A percentile compares a stretch with the other conserved stretches of the same genome.
These are phyloP conservation scores for Siphamia tubifer DNA, from an alignment of 2,113 vertebrate species.

Conservation along the genomic window DNA sequence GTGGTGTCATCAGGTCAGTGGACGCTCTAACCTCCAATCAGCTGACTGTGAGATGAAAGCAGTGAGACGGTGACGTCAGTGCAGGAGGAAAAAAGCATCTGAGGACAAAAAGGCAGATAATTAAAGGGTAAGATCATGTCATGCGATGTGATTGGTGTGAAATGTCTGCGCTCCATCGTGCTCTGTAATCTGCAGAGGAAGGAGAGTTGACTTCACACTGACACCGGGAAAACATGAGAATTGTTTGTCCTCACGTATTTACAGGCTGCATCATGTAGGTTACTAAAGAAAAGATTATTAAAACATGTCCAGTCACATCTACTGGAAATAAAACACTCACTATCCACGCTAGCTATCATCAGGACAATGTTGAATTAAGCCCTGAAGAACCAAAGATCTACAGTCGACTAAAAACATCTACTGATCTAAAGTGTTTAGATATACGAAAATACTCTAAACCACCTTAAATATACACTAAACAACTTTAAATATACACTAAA, in stretches of 20 bases:
- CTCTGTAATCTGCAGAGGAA: constrained; percentile 70
- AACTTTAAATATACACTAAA: no score
- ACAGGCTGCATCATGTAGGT: background rate
- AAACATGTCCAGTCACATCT: background rate
- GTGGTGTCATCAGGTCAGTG: constrained; percentile 63
- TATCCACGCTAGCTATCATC: background rate
- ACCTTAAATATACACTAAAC: no score
- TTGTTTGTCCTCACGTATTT: background rate
- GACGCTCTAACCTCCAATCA: constrained; percentile 68
- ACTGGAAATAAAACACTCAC: constrained; percentile 15
- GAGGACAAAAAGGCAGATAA: constrained; percentile 61
- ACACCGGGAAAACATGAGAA: constrained; percentile 24
- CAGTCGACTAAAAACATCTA: no score
- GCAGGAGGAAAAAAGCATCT: constrained; percentile 25
- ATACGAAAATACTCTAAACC: no score
- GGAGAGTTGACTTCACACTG: constrained; percentile 25
- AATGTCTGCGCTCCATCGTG: constrained; percentile 61
- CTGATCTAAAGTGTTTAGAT: no score
- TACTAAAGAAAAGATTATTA: background rate
- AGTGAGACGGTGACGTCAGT: constrained; percentile 52
- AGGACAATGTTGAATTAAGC: background rate
- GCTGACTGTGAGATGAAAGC: constrained; percentile 74
- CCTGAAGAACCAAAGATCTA: no score
- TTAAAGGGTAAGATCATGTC: constrained; percentile 76
- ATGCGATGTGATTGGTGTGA: constrained; percentile 72